These are phyloP conservation scores for Melanocharis versteri DNA, from an alignment of 2,113 vertebrate genomes.

Conservation along the genomic window DNA sequence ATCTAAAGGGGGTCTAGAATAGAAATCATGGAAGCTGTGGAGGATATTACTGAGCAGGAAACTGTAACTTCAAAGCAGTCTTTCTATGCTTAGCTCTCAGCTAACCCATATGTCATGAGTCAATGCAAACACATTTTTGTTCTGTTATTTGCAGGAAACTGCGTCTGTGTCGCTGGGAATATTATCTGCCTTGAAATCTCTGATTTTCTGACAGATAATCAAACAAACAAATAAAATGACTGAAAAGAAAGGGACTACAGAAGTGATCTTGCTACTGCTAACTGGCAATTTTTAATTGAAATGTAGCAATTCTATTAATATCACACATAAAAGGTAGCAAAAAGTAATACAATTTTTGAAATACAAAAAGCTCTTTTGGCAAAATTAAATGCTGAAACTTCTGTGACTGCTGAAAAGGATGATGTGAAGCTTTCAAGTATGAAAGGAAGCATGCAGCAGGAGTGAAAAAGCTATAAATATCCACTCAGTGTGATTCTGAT, in stretches of 20 bases:
- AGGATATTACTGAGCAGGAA: background rate
- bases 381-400: slow-evolving; percentile 45
- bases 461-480: slow-evolving; percentile 35
- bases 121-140: background rate
- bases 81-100: background rate
- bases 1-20: background rate
- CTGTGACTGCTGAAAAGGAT: slow-evolving; percentile 34
- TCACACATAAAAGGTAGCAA: background rate
- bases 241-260: background rate
- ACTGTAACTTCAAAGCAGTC: background rate
- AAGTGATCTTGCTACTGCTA: background rate
- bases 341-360: background rate
- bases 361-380: background rate
- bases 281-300: slow-evolving; percentile 16
- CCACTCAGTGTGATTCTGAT: background rate
- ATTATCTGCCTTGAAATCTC: background rate
- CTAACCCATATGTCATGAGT: background rate
- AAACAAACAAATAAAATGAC: background rate
- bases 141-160: background rate
- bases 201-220: background rate
- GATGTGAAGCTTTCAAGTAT: slow-evolving; percentile 13
- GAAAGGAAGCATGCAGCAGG: background rate
- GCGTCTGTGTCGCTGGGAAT: background rate
- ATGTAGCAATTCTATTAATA: background rate
- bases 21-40: background rate